Base-by-base conservation (phyloP, 1,140 invertebrate species). In the Globodera ellingtonae region DNA sequence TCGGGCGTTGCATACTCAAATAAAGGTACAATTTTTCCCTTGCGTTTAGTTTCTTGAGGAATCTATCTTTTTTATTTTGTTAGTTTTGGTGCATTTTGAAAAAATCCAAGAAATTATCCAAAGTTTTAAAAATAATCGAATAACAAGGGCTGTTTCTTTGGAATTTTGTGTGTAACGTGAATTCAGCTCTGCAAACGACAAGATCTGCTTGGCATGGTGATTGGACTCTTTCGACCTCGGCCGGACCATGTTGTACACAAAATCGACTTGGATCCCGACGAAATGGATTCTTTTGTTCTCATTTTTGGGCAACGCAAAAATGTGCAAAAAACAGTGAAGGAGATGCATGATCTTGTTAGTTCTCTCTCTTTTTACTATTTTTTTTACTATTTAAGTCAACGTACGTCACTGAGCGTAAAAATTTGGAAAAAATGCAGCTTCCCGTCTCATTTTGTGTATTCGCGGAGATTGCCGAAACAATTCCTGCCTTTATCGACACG, bases 1-100 rank as follows among this genome's bases (percentile, higher is more conserved):
- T 84, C 95, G 98, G 89, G 96, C 96, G 18, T 96, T 99, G 95
- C 91, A 98, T 35, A 94, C 98, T 1, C 96, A 98, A 86, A 91
- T 99, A 24, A 96, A 77, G 35, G 75, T 77, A 96, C 90, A 92
- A 98, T 67, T 93, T 97, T 52, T 98, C 98, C 6, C 70, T 18
- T 18, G 15, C 18, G 50, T 50, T n/a, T 5, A 72, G 4, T 21
- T 9, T 10, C 15, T n/a, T 15, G 4, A 18, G 13, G 48, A 48
- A 24, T 24, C 35, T 50, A 44, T 35, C 65, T 59, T 48, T 35
- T 35, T 35, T 35, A 35, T 35, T 35, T 35, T 35, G 35, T 35
- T 35, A 35, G 35, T 35, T 35, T 35, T 35, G 35, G 35, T 0
- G 2, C 1, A 35, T 35, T 35, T 35, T 35, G 35, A 35, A 35